Evolutionary conservation across 1,140 invertebrate species (phyloP).

Genomic region (Whitmania pigra): DNA sequence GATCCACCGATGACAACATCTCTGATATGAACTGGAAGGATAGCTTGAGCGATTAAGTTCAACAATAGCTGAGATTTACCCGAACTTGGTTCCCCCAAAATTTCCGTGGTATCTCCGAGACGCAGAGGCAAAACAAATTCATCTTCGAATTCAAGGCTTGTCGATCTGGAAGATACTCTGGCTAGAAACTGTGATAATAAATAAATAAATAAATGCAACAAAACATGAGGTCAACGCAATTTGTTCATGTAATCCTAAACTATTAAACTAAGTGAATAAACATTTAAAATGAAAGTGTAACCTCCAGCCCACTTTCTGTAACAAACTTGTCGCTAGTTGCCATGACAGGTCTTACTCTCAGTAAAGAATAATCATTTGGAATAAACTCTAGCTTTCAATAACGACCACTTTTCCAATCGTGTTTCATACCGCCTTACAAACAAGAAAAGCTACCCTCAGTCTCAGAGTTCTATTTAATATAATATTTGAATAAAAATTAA

Average conservation of each 20-base stretch:
- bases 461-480: no score
- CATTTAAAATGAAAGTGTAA: no score
- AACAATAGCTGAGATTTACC: neutral
- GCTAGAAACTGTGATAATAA: slow-evolving; percentile 4
- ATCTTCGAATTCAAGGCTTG: neutral
- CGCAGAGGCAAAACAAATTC: neutral
- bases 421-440: no score
- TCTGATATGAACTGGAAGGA: neutral
- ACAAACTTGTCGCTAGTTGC: no score
- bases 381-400: no score
- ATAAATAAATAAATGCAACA: neutral
- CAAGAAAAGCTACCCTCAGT: no score
- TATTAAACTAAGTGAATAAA: neutral
- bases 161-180: neutral
- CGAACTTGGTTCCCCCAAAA: neutral
- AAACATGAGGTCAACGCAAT: no score
- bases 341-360: no score
- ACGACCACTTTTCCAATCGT: no score
- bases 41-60: neutral
- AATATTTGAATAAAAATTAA: no score
- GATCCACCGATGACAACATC: neutral
- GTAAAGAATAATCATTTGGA: no score
- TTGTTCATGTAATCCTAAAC: neutral
- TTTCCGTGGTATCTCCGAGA: neutral
- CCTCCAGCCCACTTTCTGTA: no score